Base-by-base conservation (phyloP, 2,888 invertebrate genomes). In the Acleris sparsana region DNA sequence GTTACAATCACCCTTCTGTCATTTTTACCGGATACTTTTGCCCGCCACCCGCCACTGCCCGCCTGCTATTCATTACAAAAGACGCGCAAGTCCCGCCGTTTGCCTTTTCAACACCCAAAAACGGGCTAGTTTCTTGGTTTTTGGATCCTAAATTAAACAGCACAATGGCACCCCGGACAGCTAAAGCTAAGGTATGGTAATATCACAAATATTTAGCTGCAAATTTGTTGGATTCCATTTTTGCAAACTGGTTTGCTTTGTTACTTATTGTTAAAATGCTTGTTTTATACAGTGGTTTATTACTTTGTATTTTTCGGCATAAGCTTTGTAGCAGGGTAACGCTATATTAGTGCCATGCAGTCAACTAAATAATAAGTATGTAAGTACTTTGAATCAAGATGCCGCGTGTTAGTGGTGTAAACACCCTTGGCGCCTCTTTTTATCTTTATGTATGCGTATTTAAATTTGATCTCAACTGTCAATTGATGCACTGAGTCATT, bases 131-230 rank as follows among this genome's bases (percentile, higher is more conserved):
- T 71, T 70, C 67, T 67, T 72, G 75, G 75, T 71, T 72, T 70
- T 65, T 70, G 70, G 71, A 62, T 68, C 61, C 60, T 72, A 71
- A 73, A 70, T 72, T 69, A 76, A 69, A 66, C 71, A 70, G 73
- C 71, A 83, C 63, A 76, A 92, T 92, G 91, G 90, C 91, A 71
- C 90, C 90, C 76, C 84, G 87, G 72, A 80, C 88, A 75, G 84
- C 81, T 53, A 91, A 89, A 76, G 73, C 83, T 62, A 91, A 92
- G 89, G 91, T 92, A 91, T 69, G 55, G 67, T 73, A 71, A 60
- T 67, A 71, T 68, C n/a, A 68, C 25, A 11, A 44, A 25, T 62
- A 59, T 59, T 66, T 58, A 67, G 52, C 62, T 53, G 64, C 69
- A 71, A 70, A 72, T 75, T 68, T 63, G 29, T 25, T 67, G 71